Conservation (phyloP, 1,140 invertebrate genomes). For the Druon quercuslanigerum region DNA sequence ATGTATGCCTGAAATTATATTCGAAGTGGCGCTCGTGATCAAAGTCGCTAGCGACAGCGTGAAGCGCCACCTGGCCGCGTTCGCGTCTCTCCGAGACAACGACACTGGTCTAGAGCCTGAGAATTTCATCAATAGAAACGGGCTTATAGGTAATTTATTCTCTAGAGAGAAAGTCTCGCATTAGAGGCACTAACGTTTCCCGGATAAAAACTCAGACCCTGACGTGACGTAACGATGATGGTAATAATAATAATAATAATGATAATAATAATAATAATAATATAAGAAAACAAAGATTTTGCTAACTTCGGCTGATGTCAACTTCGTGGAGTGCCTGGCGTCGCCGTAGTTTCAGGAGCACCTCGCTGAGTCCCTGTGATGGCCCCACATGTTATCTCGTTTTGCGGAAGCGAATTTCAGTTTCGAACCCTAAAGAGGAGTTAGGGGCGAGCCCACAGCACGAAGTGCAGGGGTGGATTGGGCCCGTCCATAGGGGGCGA, state of each 20-base stretch:
- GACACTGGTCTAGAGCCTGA: slow-evolving; percentile 58
- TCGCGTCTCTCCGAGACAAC: slow-evolving; percentile 60
- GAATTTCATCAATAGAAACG: slow-evolving; percentile 14
- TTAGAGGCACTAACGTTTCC: background rate
- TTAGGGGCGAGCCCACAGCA: slow-evolving; percentile 75
- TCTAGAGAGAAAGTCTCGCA: too few relatives aligned
- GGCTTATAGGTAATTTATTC: too few relatives aligned
- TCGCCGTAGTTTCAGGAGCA: background rate
- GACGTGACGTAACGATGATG: slow-evolving; percentile 47
- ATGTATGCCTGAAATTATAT: too few relatives aligned
- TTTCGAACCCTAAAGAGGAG: slow-evolving; percentile 58
- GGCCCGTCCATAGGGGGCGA: slow-evolving; percentile 77
- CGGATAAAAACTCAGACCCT: slow-evolving; percentile 42
- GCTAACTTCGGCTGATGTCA: slow-evolving; percentile 62
- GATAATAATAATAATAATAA: slow-evolving; percentile 50
- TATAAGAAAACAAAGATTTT: slow-evolving; percentile 63
- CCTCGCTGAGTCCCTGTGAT: slow-evolving; percentile 23
- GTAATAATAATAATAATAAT: slow-evolving; percentile 48
- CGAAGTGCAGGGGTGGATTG: slow-evolving; percentile 73
- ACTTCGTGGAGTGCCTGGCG: background rate
- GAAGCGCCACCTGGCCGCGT: slow-evolving; percentile 63
- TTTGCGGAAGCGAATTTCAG: slow-evolving; percentile 38
- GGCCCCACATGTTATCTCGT: slow-evolving; percentile 42
- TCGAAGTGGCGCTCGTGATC: too few relatives aligned
- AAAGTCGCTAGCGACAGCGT: slow-evolving; percentile 5